Conservation (phyloP, 2,888 invertebrate genomes). For the Drosophila austrosaltans region DNA sequence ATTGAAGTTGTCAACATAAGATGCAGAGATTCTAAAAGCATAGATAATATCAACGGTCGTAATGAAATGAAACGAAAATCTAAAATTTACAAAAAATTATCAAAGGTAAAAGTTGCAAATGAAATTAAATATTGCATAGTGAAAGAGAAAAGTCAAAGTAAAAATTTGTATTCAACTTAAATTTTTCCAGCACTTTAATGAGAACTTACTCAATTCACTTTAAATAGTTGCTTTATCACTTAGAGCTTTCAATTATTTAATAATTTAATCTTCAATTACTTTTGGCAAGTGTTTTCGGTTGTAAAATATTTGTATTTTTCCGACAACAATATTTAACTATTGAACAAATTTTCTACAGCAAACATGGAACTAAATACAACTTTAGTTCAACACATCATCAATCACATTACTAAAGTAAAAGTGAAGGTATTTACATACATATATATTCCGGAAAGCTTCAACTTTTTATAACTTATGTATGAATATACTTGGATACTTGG, state of each 20-base stretch:
- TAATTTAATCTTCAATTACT: too few relatives aligned
- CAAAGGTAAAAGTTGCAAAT: not conserved
- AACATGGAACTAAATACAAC: not conserved
- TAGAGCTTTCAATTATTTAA: too few relatives aligned
- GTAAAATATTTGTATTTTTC: not conserved
- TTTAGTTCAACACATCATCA: not conserved
- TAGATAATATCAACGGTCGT: not conserved
- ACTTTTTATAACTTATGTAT: not conserved
- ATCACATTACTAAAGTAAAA: conserved; percentile 1
- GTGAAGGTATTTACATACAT: not conserved
- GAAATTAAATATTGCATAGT: not conserved
- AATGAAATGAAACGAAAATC: not conserved
- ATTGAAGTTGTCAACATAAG: conserved; percentile 23
- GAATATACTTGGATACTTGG: too few relatives aligned
- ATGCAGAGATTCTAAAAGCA: not conserved
- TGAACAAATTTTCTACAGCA: not conserved
- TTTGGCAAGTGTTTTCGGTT: too few relatives aligned
- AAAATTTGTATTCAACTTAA: not conserved
- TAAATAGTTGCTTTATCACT: too few relatives aligned
- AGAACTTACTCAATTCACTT: too few relatives aligned
- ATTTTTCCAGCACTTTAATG: too few relatives aligned
- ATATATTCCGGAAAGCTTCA: not conserved
- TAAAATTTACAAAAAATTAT: not conserved
- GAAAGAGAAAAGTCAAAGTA: not conserved
- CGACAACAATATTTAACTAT: not conserved